Conservation (phyloP, 2,888 invertebrate species). For the Prostheceraeus crozeri region DNA sequence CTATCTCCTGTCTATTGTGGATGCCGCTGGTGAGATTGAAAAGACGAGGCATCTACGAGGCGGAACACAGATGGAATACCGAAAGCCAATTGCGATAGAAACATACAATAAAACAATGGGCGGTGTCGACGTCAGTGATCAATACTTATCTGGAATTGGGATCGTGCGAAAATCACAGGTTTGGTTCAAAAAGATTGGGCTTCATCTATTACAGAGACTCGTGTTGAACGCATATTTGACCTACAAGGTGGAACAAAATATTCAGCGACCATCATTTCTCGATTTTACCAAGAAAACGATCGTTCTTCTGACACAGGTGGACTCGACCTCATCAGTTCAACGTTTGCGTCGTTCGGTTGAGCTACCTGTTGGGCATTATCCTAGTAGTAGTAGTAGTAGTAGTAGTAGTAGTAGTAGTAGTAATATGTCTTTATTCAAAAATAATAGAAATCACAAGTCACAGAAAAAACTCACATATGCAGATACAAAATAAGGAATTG, state of each 20-base stretch:
- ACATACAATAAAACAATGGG: slow-evolving; percentile 12
- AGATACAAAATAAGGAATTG: too few relatives aligned
- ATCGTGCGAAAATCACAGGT: slow-evolving; percentile 4
- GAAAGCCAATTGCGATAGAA: neutral
- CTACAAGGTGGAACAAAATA: slow-evolving; percentile 2
- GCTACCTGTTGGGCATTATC: too few relatives aligned
- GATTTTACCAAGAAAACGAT: slow-evolving; percentile 17
- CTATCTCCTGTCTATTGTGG: neutral
- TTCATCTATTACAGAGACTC: slow-evolving; percentile 4
- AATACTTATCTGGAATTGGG: neutral
- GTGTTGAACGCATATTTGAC: slow-evolving; percentile 4
- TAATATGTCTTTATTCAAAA: too few relatives aligned
- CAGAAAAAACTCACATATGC: too few relatives aligned
- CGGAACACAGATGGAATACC: neutral
- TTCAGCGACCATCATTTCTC: neutral
- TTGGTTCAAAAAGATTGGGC: slow-evolving; percentile 20
- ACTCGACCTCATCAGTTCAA: too few relatives aligned
- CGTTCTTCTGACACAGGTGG: slow-evolving; percentile 10
- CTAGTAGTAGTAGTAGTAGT: too few relatives aligned
- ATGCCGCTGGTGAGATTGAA: neutral
- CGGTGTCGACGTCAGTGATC: slow-evolving; percentile 21
- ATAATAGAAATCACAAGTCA: too few relatives aligned
- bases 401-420: too few relatives aligned
- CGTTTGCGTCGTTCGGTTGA: too few relatives aligned
- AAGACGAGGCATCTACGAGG: neutral